Evolutionary conservation across 2,113 vertebrate genomes (phyloP).

Genomic region (Pedionomus torquatus): DNA sequence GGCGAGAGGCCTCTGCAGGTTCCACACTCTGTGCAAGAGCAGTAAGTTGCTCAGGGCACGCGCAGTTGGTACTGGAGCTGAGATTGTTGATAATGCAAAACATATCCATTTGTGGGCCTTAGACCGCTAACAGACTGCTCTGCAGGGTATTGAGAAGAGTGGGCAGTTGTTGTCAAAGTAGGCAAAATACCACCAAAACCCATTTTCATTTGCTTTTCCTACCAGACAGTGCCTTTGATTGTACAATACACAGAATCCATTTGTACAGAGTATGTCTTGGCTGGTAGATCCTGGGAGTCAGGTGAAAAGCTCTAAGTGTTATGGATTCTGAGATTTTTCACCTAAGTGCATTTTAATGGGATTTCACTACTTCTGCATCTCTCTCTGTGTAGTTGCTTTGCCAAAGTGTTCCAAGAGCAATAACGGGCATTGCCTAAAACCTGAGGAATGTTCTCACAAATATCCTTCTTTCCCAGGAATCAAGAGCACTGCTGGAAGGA

Average conservation of each 20-base stretch:
- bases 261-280: neutral
- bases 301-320: neutral
- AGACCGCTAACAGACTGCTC: neutral
- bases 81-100: neutral
- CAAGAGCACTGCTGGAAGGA: neutral
- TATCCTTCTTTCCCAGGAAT: conserved; percentile 20
- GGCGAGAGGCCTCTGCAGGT: neutral
- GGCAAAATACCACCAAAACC: neutral
- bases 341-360: neutral
- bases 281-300: neutral
- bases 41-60: neutral
- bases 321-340: neutral
- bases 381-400: neutral
- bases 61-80: neutral
- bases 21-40: accelerated
- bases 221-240: neutral
- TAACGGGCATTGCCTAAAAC: conserved; percentile 16
- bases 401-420: conserved; percentile 22
- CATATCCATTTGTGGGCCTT: neutral
- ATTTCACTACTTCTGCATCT: neutral
- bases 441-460: conserved; percentile 33
- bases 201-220: neutral
- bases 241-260: neutral
- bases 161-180: neutral
- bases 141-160: neutral